Evolutionary conservation across 1,140 invertebrate genomes (phyloP), one percentile per base, ranked within the genome.

Genomic region (Trinorchestia longiramus): DNA sequence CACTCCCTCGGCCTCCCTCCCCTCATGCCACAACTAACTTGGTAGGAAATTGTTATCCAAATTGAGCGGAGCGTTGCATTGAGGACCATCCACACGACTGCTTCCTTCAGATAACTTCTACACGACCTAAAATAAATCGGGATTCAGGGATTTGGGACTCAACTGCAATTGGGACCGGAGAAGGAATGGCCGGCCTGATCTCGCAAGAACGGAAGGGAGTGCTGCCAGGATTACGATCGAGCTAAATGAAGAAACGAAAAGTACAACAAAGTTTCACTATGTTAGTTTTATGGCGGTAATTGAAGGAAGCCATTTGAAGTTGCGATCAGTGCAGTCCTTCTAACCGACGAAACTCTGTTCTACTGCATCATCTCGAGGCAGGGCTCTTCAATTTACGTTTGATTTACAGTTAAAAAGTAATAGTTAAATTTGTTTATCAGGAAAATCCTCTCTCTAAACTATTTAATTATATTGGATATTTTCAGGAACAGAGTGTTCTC

Each of bases 101-200:
- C 41, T 94, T 94, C 92, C 92, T 43, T 94, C 92, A 94, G 92
- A 94, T 94, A 94, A 94, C 92, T 94, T 94, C 88, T 40, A 94
- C 92, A 94, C 43, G 88, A 94, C 92, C 92, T 94, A 94, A 94
- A 94, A 94, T 94, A 94, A 94, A 94, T 94, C 92, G 92, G 43
- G 92, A 94, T 94, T 94, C 92, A 43, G 92, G 92, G 92, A 94
- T 94, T 94, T 94, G 43, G 44, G 44, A 94, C 92, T 94, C 92
- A 40, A 94, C 92, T 43, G 92, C 41, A 94, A 94, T 94, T 94
- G 92, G 41, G 92, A 94, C 41, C 43, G 17, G 92, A 94, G 92
- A 45, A 94, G 44, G 44, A 43, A 94, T 94, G 43, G 92, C 43
- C 43, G 43, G 15, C 62, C 62, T 77, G 62, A 77, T 77, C 62